A percentile compares a stretch with the other conserved stretches of the same genome.
Evolutionary conservation across 1,140 invertebrate species (phyloP).

Genomic region (Eciton burchellii): DNA sequence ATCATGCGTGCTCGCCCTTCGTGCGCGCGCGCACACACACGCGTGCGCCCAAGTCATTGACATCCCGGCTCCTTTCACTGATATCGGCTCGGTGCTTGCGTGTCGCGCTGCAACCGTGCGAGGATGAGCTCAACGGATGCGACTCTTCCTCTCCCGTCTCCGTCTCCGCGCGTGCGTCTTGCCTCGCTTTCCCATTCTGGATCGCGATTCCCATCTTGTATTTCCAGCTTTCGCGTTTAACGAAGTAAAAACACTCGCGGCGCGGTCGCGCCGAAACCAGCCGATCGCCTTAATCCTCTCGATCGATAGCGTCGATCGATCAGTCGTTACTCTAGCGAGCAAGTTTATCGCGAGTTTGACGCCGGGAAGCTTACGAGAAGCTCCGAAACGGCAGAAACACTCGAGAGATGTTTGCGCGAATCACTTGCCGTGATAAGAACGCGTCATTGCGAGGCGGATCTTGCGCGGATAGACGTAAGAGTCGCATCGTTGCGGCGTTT

Average conservation of each 20-base stretch:
- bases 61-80: slow-evolving; percentile 62
- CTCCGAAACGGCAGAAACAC: not conserved
- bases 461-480: not conserved
- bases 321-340: not conserved
- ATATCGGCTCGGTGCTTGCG: slow-evolving; percentile 59
- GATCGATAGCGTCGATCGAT: not conserved
- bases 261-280: slow-evolving; percentile 1
- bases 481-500: too few species aligned
- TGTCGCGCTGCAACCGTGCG: slow-evolving; percentile 37
- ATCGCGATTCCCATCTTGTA: slow-evolving; percentile 13
- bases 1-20: slow-evolving; percentile 17
- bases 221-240: not conserved
- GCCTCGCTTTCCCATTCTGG: slow-evolving; percentile 30
- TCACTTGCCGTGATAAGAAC: slow-evolving; percentile 15
- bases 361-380: not conserved
- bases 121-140: slow-evolving; percentile 73
- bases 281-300: not conserved
- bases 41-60: slow-evolving; percentile 57
- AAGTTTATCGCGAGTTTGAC: not conserved
- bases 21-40: slow-evolving; percentile 1
- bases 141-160: slow-evolving; percentile 63
- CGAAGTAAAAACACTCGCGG: slow-evolving; percentile 7
- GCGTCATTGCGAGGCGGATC: not conserved
- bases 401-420: not conserved
- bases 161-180: slow-evolving; percentile 24